phyloP scores from a whole-genome alignment of 2,797 vertebrate species.

The Sorex maritimensis region DNA sequence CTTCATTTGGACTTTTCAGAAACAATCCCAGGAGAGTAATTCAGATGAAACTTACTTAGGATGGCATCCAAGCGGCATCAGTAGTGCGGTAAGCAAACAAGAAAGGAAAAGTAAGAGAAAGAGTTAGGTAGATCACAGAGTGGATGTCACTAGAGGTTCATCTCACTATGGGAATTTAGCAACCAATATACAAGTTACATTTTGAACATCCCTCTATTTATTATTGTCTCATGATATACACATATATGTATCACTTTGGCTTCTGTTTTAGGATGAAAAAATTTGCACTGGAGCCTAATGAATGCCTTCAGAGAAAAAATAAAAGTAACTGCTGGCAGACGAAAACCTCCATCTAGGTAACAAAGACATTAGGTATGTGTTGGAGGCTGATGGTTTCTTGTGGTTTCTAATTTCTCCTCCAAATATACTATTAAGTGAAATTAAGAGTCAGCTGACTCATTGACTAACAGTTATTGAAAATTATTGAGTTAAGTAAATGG shows the following conservation, averaged over 20 bases:
- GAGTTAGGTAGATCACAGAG: background rate
- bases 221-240: background rate
- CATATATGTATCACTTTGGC: no score
- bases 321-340: background rate
- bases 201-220: background rate
- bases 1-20: background rate
- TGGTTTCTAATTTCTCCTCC: background rate
- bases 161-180: background rate
- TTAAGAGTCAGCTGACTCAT: background rate
- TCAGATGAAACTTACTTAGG: background rate
- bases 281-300: background rate
- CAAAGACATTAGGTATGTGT: background rate
- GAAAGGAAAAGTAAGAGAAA: background rate
- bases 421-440: background rate
- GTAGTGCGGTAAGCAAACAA: background rate
- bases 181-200: no score
- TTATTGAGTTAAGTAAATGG: background rate
- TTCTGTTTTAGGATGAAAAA: no score
- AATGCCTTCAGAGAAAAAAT: background rate
- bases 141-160: background rate
- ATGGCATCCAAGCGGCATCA: background rate
- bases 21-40: background rate
- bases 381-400: no score
- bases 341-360: background rate
- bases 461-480: background rate